Evolutionary conservation across 2,888 invertebrate genomes (phyloP).

Genomic region (Ashinkailepas kermadecensis): DNA sequence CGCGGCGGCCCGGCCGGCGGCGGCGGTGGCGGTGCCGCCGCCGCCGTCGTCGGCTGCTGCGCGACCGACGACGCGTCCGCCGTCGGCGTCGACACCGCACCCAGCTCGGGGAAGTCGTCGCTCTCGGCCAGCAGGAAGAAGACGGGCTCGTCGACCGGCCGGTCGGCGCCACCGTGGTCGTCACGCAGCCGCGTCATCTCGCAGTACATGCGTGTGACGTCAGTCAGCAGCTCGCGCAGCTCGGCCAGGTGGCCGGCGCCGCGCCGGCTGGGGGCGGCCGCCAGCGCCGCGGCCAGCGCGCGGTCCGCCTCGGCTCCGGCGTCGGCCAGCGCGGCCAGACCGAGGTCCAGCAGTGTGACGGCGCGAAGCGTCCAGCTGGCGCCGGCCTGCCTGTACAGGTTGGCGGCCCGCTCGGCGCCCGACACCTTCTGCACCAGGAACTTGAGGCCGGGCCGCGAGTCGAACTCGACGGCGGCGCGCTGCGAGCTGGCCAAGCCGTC

Average conservation of each 20-base stretch:
- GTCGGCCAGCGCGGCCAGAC: constrained; percentile 53
- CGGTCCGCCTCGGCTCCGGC: constrained; percentile 1
- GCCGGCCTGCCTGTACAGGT: constrained; percentile 85
- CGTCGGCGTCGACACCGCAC: neutral
- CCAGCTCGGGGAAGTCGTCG: neutral
- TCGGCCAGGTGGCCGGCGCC: neutral
- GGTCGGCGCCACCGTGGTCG: neutral
- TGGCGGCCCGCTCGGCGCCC: constrained; percentile 74
- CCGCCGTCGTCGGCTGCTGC: neutral
- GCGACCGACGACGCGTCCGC: neutral
- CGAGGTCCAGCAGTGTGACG: constrained; percentile 76
- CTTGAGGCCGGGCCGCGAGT: constrained; percentile 81
- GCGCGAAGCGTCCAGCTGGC: constrained; percentile 76
- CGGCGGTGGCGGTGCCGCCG: neutral
- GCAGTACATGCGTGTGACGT: neutral
- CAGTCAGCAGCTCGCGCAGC: neutral
- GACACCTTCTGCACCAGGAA: constrained; percentile 90
- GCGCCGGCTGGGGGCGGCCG: neutral
- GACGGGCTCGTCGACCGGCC: neutral
- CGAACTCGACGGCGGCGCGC: constrained; percentile 74
- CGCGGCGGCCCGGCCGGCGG: constrained; percentile 7
- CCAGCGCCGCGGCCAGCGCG: neutral
- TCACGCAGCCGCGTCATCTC: neutral
- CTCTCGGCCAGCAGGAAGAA: neutral
- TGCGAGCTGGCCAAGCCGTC: constrained; percentile 75